These are phyloP conservation scores for Oxyteleia sp. DNA, from an alignment of 2,888 invertebrate species.

Conservation along the genomic window DNA sequence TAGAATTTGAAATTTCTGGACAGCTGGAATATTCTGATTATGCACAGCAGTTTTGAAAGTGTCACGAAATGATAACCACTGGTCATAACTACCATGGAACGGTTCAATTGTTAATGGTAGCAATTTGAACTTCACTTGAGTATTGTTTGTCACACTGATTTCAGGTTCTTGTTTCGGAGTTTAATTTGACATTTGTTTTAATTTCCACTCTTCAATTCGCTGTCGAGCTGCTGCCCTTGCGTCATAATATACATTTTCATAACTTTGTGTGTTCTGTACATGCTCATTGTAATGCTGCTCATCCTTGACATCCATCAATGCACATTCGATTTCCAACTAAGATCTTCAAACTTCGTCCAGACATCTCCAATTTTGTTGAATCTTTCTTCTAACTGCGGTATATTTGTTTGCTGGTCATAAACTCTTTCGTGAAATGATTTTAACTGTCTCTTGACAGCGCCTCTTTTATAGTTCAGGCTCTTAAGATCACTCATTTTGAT, in stretches of 20 bases:
- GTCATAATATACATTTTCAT: not conserved
- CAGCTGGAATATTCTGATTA: slow-evolving; percentile 1
- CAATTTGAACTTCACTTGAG: slow-evolving; percentile 12
- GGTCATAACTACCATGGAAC: slow-evolving; percentile 2
- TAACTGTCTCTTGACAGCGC: slow-evolving; percentile 10
- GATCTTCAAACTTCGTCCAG: slow-evolving; percentile 10
- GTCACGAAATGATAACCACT: slow-evolving; percentile 30
- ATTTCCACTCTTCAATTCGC: not conserved
- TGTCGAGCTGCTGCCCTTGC: not conserved
- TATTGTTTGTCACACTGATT: not conserved
- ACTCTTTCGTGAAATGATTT: slow-evolving; percentile 1
- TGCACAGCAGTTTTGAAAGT: slow-evolving; percentile 9
- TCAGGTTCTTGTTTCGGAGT: not conserved
- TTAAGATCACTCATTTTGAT: slow-evolving; percentile 15
- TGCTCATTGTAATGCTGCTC: not conserved
- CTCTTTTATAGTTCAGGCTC: slow-evolving; percentile 5
- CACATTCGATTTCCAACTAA: slow-evolving; percentile 15
- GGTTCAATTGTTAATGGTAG: slow-evolving; percentile 12
- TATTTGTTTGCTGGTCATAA: not conserved
- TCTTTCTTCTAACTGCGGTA: slow-evolving; percentile 6
- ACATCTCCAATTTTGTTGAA: not conserved
- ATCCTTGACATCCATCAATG: not conserved
- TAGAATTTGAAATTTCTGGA: slow-evolving; percentile 20
- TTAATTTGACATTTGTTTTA: not conserved
- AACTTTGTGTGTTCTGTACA: not conserved